Evolutionary conservation across 2,888 invertebrate genomes (phyloP).

Genomic region (Muscina levida): DNA sequence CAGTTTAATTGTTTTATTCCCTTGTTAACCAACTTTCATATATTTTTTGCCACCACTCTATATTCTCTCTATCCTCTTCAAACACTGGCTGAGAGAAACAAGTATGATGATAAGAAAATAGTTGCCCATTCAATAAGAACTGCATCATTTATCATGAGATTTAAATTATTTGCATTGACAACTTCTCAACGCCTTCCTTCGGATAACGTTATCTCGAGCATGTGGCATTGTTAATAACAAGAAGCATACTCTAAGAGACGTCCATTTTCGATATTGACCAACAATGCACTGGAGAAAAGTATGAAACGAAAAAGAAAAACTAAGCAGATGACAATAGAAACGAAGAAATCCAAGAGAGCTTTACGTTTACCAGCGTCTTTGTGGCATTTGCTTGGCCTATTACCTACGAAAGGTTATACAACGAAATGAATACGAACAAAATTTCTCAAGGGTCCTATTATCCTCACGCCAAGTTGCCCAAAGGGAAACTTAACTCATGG

Average conservation of each 20-base stretch:
- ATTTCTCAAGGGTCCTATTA: conserved; percentile 55
- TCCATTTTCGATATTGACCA: conserved; percentile 24
- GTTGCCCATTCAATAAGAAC: neutral
- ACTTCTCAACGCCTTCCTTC: conserved; percentile 25
- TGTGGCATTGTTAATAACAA: neutral
- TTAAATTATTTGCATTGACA: conserved; percentile 32
- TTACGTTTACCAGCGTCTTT: conserved; percentile 27
- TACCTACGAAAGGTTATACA: conserved; percentile 43
- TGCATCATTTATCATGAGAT: conserved; percentile 38
- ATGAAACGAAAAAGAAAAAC: neutral
- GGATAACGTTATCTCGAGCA: conserved; percentile 21
- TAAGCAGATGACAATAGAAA: neutral
- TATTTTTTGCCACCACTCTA: neutral
- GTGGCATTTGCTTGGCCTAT: conserved; percentile 45
- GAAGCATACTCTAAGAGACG: conserved; percentile 9
- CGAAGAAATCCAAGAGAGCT: neutral
- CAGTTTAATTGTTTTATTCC: no score
- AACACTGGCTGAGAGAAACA: neutral
- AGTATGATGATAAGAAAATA: neutral
- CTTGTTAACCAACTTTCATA: neutral
- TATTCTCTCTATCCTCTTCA: neutral
- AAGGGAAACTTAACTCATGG: conserved; percentile 57
- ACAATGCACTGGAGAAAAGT: neutral
- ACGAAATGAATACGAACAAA: conserved; percentile 40
- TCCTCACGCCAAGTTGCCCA: conserved; percentile 57